A percentile compares a stretch with the other conserved stretches of the same genome.
phyloP scores from a whole-genome alignment of 2,113 vertebrate genomes.

The Indicator indicator region DNA sequence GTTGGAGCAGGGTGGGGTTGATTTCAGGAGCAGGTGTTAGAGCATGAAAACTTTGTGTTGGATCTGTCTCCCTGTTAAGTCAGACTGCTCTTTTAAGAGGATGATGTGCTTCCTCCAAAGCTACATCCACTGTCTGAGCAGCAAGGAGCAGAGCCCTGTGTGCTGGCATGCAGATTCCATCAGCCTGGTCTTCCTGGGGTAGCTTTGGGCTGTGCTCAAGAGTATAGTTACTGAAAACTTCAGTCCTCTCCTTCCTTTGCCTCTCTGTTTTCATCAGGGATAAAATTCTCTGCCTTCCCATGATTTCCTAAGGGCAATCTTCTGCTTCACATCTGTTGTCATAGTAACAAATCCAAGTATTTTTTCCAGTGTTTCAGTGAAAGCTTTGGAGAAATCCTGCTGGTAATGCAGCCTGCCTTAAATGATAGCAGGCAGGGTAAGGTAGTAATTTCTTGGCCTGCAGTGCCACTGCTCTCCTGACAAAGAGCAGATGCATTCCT shows the following conservation, averaged over 20 bases:
- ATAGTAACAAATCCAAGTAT: constrained; percentile 32
- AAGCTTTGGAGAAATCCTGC: constrained; percentile 12
- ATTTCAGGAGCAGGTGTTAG: not conserved
- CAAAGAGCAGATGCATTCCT: constrained; percentile 36
- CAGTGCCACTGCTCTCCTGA: not conserved
- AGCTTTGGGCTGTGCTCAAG: not conserved
- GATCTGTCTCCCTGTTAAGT: not conserved
- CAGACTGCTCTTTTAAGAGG: not conserved
- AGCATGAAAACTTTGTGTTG: not conserved
- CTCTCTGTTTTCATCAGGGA: not conserved
- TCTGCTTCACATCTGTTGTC: constrained; percentile 17
- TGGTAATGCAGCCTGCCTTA: not conserved
- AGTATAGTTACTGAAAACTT: not conserved
- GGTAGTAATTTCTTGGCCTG: not conserved
- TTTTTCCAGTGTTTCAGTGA: constrained; percentile 2
- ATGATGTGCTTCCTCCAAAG: not conserved
- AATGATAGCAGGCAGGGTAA: not conserved
- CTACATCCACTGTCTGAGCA: not conserved
- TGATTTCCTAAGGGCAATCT: not conserved
- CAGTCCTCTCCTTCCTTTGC: not conserved
- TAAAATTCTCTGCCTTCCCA: not conserved
- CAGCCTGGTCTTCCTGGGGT: not conserved
- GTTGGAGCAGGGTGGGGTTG: not conserved
- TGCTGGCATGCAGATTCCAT: not conserved
- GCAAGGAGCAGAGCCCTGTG: not conserved